Base-by-base conservation (phyloP, 2,113 vertebrate species). In the Atrichornis clamosus region DNA sequence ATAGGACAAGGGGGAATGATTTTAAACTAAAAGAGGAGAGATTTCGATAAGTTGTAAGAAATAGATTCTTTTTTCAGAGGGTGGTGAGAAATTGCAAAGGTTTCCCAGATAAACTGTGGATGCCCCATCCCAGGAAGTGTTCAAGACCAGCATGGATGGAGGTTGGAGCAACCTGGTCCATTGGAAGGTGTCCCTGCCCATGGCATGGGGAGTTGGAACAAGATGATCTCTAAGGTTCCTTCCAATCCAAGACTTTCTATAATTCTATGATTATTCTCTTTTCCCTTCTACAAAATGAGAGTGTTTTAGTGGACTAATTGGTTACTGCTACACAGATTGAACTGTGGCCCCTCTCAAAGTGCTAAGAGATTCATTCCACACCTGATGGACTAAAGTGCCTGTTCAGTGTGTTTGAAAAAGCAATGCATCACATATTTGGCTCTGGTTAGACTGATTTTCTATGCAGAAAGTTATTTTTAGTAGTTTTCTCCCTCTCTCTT, bases 121-220 rank as follows among this genome's bases (percentile, higher is more conserved):
- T 90, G 21, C 10, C 18, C 13, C 37, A 52, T 59, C 19, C 39
- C 26, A 63, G 10, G 10, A 56, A 63, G 12, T 13, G 30, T 11
- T 6, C 55, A 37, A 63, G 41, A 6, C 3, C 41, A 49, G 47
- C 11, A 2, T 69, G 47, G 47, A 55, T 18, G 14, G 26, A 23
- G 6, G 17, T 47, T 41, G n/a, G 53, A 75, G 9, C 3, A 46
- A 10, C 11, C 20, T 60, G 46, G 3, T 1, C 0, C 26, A 1
- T 7, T 10, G 37, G 52, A 59, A 89, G 22, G 15, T 11, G 33
- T 14, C 32, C 4, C 5, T 46, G 37, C 37, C 19, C 28, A 39
- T 10, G 44, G 23, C 46, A 67, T 27, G 23, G 10, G 9, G 9
- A 21, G 4, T 22, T 90, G 63, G 59, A 69, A 62, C 10, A 6